Conservation (phyloP, 2,113 vertebrate species). For the Oryzias celebensis region DNA sequence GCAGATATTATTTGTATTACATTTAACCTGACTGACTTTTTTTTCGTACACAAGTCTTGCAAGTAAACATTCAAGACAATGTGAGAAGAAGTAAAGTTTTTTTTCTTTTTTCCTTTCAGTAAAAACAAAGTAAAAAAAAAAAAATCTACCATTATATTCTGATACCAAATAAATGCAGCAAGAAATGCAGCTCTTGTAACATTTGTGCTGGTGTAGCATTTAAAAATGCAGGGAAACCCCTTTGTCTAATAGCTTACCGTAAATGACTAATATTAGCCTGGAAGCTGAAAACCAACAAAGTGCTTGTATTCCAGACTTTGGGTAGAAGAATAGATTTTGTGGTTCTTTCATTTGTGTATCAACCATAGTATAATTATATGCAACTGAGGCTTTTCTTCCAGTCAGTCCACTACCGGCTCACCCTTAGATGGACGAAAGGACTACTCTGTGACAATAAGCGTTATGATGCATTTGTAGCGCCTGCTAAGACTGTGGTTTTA, state of each 20-base stretch:
- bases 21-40: no score
- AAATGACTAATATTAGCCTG: constrained; percentile 61
- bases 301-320: constrained; percentile 54
- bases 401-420: constrained; percentile 68
- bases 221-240: constrained; percentile 51
- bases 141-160: constrained; percentile 1
- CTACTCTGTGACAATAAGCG: constrained; percentile 63
- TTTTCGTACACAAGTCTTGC: no score
- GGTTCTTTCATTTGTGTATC: constrained; percentile 59
- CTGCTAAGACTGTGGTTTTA: constrained; percentile 62
- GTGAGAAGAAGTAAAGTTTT: no score
- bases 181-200: constrained; percentile 20
- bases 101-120: not conserved
- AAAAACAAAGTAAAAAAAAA: not conserved
- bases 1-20: no score
- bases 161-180: constrained; percentile 7
- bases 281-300: constrained; percentile 57
- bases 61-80: no score
- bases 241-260: constrained; percentile 55
- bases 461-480: constrained; percentile 72
- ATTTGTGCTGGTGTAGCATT: constrained; percentile 27
- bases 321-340: constrained; percentile 61
- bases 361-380: constrained; percentile 64
- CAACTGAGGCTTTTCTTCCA: constrained; percentile 73
- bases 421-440: constrained; percentile 61